Evolutionary conservation across 1,140 invertebrate genomes (phyloP), one percentile per base, ranked within the genome.

Genomic region (Dinoponera quadriceps): DNA sequence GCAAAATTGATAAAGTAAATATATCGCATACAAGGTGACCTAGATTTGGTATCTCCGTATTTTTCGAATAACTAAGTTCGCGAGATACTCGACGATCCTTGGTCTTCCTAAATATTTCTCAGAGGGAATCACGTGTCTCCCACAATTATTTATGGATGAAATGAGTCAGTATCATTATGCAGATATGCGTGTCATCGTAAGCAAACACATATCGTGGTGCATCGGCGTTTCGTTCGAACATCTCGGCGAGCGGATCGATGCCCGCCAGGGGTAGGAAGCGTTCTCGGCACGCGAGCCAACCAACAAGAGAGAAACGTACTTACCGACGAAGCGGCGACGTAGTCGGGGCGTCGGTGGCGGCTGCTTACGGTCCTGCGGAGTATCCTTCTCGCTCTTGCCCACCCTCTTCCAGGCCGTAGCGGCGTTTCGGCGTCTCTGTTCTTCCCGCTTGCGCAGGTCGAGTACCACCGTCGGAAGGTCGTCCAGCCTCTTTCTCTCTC

Each of bases 331-430:
- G 48, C 60, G 20, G 9, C 48, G 14, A 9, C 18, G 51, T 44
- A 33, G 25, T 11, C 57, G 51, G 20, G 75, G 75, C 11, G 18
- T 27, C 22, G 29, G 4, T 18, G 49, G 22, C n/a, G 22, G 48
- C 33, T 49, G 84, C 16, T 0, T 63, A 89, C 85, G 80, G 27
- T 20, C 87, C 85, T 89, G 85, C 22, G 33, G 22, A 69, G 49
- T 75, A 77, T 80, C 73, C 74, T 82, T 81, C 87, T 88, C 77
- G 57, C 82, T 88, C 73, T 77, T 74, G 83, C 66, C 14, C 48
- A 77, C 74, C 51, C 69, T 60, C 20, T 20, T 16, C 22, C 18
- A 18, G 48, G 22, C 48, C 22, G 14, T 22, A 48, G 59, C 80
- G 78, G 60, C 75, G 20, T 4, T 75, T 3, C 44, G 44, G 44